Percentiles rank a stretch among this genome's conserved stretches.
phyloP scores from a whole-genome alignment of 2,113 vertebrate genomes.

The Lathamus discolor region DNA sequence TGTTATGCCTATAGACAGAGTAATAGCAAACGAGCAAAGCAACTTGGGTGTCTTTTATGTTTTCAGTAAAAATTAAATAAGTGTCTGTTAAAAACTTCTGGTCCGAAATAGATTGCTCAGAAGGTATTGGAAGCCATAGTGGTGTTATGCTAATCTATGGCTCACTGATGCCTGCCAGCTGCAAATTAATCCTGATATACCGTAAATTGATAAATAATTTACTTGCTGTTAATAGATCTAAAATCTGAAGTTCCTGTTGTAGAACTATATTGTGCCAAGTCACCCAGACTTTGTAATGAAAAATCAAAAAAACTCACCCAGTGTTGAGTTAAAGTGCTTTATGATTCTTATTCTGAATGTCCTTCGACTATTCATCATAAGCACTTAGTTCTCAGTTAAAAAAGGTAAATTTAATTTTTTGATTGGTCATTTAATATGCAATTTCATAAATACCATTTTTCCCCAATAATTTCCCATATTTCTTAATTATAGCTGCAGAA shows the following conservation, averaged over 20 bases:
- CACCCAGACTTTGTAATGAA: slow-evolving; percentile 9
- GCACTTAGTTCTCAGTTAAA: not conserved
- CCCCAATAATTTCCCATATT: not conserved
- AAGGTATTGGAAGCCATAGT: not conserved
- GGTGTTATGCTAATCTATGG: not conserved
- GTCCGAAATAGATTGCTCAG: not conserved
- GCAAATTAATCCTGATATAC: slow-evolving; percentile 44
- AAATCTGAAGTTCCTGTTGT: slow-evolving; percentile 63
- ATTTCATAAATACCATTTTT: not conserved
- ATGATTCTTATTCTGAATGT: not conserved
- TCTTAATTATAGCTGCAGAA: not conserved
- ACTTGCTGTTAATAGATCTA: slow-evolving; percentile 53
- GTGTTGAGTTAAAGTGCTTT: not conserved
- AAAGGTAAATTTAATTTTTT: not conserved
- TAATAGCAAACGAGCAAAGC: not conserved
- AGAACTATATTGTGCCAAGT: slow-evolving; percentile 23
- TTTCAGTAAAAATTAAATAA: not conserved
- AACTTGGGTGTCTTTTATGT: not conserved
- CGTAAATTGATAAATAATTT: slow-evolving; percentile 68
- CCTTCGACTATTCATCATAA: not conserved
- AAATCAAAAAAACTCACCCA: not conserved
- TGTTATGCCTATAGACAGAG: not conserved
- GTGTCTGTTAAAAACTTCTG: not conserved
- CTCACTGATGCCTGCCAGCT: slow-evolving; percentile 35
- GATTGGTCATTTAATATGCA: not conserved